Base-by-base conservation (phyloP, 2,113 vertebrate species). In the Pseudopipra pipra region DNA sequence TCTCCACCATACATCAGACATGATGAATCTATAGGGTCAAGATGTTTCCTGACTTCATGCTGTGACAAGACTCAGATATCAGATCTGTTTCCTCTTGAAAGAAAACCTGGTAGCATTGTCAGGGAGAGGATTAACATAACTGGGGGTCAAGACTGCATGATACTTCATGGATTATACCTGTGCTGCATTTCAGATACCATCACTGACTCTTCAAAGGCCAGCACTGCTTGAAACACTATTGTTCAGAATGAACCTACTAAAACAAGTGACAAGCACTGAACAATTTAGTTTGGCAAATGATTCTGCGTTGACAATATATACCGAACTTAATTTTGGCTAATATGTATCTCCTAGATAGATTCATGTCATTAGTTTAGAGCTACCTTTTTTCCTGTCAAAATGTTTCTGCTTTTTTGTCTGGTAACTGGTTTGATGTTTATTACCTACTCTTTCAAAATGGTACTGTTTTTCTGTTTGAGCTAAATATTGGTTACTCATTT, bases 21-120 rank as follows among this genome's bases (percentile, higher is more conserved):
- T 31, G 9, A 39, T 1, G 0, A n/a, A 37, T n/a, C 33, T 33
- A 30, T 1, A 2, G 14, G 28, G 17, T 22, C 30, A 17, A 72
- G 44, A 80, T 18, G 12, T 62, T 66, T 85, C 43, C 65, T 54
- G 43, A 54, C 58, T 23, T 20, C 21, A 20, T 35, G 11, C 25
- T 83, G 54, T 72, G 71, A 41, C n/a, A 46, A 62, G 52, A 49
- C 15, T 30, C 44, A 46, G 14, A 2, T 39, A 65, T 56, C 30
- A 43, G 28, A 30, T 31, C 56, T 79, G 9, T 52, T 62, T 70
- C 27, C 21, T 22, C 37, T 41, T 52, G 28, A 85, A 84, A 70
- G 25, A 68, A 35, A 68, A n/a, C 2, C 23, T 84, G 5, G 8
- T n/a, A 70, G 5, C 28, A 31, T 7, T 66, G 24, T 0, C 2